Evolutionary conservation across 2,888 invertebrate species (phyloP).

Genomic region (Microctonus aethiopoides): DNA sequence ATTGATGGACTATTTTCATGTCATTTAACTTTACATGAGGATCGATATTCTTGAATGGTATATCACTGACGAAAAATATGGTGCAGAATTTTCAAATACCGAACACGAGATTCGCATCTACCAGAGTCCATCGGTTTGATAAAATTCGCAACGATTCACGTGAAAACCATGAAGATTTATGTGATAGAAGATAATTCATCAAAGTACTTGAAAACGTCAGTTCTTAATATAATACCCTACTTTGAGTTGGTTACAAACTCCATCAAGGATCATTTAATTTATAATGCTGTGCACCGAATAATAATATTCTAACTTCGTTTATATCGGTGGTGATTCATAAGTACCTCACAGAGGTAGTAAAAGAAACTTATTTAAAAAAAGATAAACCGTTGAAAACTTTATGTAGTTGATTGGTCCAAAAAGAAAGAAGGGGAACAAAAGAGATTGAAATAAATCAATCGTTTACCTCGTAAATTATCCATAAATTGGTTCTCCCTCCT

Average conservation of each 20-base stretch:
- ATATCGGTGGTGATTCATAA: too few relatives aligned
- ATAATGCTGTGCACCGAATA: too few relatives aligned
- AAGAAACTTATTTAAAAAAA: too few relatives aligned
- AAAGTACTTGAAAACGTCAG: background rate
- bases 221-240: background rate
- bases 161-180: background rate
- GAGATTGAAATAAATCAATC: constrained; percentile 2
- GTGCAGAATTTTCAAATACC: background rate
- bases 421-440: background rate
- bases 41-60: background rate
- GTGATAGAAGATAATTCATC: background rate
- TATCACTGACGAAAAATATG: background rate
- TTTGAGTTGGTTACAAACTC: background rate
- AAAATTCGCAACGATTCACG: background rate
- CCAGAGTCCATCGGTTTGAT: background rate
- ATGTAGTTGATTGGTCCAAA: background rate
- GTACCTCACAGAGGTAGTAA: too few relatives aligned
- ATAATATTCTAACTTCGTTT: too few relatives aligned
- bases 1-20: background rate
- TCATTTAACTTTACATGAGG: background rate
- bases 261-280: too few relatives aligned
- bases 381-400: background rate
- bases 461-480: constrained; percentile 18
- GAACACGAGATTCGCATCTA: background rate
- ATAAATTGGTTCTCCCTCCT: background rate